These are phyloP conservation scores for Ptychochromis oligacanthus DNA, from an alignment of 2,113 vertebrate species.

Conservation along the genomic window DNA sequence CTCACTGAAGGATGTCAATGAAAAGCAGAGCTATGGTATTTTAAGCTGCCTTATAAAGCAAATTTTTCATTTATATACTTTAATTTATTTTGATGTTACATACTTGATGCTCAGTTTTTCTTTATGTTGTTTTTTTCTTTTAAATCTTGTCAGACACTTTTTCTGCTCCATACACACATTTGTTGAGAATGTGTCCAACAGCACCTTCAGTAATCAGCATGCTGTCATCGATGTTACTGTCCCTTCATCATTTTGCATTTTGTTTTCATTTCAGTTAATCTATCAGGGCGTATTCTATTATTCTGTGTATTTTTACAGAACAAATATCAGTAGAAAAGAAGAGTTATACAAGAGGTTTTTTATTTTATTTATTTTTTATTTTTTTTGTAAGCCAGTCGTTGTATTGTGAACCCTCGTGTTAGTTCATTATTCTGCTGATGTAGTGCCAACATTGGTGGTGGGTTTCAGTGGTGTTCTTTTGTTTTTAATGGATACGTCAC, in stretches of 20 bases:
- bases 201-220: conserved; percentile 15
- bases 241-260: not conserved
- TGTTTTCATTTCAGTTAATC: not conserved
- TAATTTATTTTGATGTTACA: not conserved
- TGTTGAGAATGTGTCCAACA: not conserved
- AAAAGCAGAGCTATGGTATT: not conserved
- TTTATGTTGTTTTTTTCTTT: not conserved
- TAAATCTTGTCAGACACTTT: not conserved
- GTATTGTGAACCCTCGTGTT: not conserved
- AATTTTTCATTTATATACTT: not conserved
- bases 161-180: not conserved
- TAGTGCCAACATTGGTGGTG: conserved; percentile 61
- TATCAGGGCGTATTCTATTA: not conserved
- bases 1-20: conserved; percentile 16
- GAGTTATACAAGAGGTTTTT: not conserved
- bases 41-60: not conserved
- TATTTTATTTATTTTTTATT: not conserved
- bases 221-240: not conserved
- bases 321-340: not conserved
- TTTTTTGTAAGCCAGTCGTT: not conserved
- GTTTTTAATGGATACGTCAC: conserved; percentile 17
- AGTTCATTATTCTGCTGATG: not conserved
- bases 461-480: conserved; percentile 38
- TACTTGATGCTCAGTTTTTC: not conserved
- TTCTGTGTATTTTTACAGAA: not conserved